Conservation (phyloP, 2,797 vertebrate genomes). For the Macrochelys suwanniensis region DNA sequence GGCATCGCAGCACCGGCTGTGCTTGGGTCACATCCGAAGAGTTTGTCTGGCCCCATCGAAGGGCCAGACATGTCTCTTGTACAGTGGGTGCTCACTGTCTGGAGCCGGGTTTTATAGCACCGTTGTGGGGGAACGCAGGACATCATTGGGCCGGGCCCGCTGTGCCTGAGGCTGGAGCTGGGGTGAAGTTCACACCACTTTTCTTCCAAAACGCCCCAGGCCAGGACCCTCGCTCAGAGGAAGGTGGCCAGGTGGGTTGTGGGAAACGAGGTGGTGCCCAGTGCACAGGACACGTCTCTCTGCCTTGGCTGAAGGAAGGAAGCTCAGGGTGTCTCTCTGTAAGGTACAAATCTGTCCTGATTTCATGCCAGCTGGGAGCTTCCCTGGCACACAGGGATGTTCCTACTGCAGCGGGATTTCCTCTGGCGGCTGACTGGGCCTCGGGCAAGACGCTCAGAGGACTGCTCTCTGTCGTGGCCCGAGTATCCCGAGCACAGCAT, state of each 20-base stretch:
- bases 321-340: not conserved
- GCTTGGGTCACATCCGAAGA: accelerated
- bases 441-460: not conserved
- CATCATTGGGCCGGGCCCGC: not conserved
- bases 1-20: accelerated
- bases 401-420: not conserved
- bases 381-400: not conserved
- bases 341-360: not conserved
- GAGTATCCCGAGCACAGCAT: not conserved
- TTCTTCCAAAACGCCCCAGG: accelerated
- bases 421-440: not conserved
- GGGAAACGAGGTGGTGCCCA: accelerated
- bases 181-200: accelerated
- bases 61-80: not conserved
- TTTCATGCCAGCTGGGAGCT: not conserved
- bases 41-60: not conserved
- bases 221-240: accelerated
- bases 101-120: accelerated
- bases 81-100: accelerated
- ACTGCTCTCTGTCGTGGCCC: not conserved
- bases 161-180: accelerated
- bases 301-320: not conserved
- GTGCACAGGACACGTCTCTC: not conserved
- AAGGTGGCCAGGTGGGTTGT: not conserved
- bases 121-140: accelerated